Conservation (phyloP, 2,888 invertebrate genomes). For the Sminthurides aquaticus region DNA sequence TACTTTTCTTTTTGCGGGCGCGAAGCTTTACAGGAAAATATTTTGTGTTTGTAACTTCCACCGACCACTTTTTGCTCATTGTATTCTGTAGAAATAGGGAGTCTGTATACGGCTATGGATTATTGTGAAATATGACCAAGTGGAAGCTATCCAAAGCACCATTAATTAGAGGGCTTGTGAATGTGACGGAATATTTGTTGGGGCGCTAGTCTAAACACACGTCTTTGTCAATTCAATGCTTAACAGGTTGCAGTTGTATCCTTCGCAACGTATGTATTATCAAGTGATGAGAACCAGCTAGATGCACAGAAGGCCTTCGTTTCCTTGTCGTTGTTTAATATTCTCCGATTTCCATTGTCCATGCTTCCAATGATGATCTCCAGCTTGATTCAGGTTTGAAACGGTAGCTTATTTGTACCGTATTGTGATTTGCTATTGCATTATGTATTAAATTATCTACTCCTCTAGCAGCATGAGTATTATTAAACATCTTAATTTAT, state of each 20-base stretch:
- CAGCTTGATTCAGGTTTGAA: slow-evolving; percentile 4
- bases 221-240: background rate
- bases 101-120: too few relatives aligned
- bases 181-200: too few relatives aligned
- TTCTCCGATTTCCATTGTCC: slow-evolving; percentile 53
- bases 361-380: slow-evolving; percentile 45
- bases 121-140: too few relatives aligned
- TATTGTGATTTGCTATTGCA: too few relatives aligned
- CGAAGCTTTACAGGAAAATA: background rate
- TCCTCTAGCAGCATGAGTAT: too few relatives aligned
- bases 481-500: background rate
- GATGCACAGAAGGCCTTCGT: slow-evolving; percentile 54
- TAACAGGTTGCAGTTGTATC: slow-evolving; percentile 45
- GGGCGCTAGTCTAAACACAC: background rate
- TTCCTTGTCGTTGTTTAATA: slow-evolving; percentile 54
- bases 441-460: too few relatives aligned
- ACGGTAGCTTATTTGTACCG: too few relatives aligned
- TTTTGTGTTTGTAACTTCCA: too few relatives aligned
- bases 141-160: too few relatives aligned
- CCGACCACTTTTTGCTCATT: too few relatives aligned
- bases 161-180: too few relatives aligned
- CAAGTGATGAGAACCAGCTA: slow-evolving; percentile 48
- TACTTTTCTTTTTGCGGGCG: background rate
- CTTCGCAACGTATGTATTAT: slow-evolving; percentile 48
- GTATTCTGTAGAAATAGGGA: too few relatives aligned